These are phyloP conservation scores for Melikaiella ostensackeni DNA, from an alignment of 2,888 invertebrate genomes.

Conservation along the genomic window DNA sequence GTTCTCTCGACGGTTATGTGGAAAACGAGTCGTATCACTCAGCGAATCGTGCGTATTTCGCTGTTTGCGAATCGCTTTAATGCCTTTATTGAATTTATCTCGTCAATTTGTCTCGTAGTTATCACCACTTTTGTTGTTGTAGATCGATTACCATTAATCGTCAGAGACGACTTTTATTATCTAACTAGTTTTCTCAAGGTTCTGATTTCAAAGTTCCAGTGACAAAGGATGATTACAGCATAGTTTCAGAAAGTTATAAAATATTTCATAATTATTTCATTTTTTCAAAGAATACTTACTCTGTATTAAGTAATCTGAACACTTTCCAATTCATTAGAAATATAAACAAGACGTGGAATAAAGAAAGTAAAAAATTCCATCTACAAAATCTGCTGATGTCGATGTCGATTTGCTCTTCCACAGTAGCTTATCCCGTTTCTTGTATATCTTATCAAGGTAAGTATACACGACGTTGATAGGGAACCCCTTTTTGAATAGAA, in stretches of 20 bases:
- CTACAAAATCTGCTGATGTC: slow-evolving; percentile 21
- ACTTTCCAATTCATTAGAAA: not conserved
- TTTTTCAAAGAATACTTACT: not conserved
- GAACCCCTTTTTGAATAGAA: not conserved
- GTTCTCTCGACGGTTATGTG: not conserved
- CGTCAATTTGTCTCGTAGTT: slow-evolving; percentile 24
- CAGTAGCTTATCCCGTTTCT: slow-evolving; percentile 19
- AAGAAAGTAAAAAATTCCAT: not conserved
- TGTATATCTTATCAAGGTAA: slow-evolving; percentile 9
- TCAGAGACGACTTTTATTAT: slow-evolving; percentile 16
- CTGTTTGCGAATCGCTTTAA: slow-evolving; percentile 17
- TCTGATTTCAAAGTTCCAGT: not conserved
- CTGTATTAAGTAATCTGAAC: not conserved
- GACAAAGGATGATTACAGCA: not conserved
- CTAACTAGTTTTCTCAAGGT: slow-evolving; percentile 1
- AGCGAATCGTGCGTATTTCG: slow-evolving; percentile 19
- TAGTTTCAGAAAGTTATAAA: not conserved
- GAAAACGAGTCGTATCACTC: not conserved
- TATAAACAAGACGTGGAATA: not conserved
- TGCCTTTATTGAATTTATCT: slow-evolving; percentile 36
- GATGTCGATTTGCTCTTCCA: slow-evolving; percentile 28
- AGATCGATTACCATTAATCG: slow-evolving; percentile 33
- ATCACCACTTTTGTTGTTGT: slow-evolving; percentile 29
- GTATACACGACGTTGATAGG: slow-evolving; percentile 2
- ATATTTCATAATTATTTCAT: not conserved